Conservation (phyloP, 2,888 invertebrate genomes). For the Nomada ruficornis region DNA sequence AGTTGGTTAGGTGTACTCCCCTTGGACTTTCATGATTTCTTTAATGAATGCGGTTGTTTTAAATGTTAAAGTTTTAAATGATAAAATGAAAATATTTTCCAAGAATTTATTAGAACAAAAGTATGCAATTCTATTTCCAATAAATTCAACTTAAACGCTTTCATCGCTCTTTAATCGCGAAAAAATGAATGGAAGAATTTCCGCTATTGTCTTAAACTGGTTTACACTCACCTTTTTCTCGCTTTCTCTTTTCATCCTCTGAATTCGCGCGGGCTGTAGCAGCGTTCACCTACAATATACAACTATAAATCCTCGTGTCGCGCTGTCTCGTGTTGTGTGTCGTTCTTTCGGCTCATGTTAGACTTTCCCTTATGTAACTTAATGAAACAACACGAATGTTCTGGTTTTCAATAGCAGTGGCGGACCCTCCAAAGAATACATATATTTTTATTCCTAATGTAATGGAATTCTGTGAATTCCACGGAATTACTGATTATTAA, state of each 20-base stretch:
- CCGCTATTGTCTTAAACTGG: slow-evolving; percentile 48
- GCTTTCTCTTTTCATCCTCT: slow-evolving; percentile 53
- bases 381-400: slow-evolving; percentile 26
- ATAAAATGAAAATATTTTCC: no score
- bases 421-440: slow-evolving; percentile 8
- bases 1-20: no score
- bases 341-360: slow-evolving; percentile 2
- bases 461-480: slow-evolving; percentile 14
- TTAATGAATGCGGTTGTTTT: no score
- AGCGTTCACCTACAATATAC: slow-evolving; percentile 34
- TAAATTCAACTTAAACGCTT: background rate
- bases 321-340: slow-evolving; percentile 7
- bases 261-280: slow-evolving; percentile 24
- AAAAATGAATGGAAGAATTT: slow-evolving; percentile 52
- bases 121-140: no score
- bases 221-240: slow-evolving; percentile 44
- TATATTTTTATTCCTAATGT: slow-evolving; percentile 18
- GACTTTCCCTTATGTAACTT: slow-evolving; percentile 35
- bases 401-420: slow-evolving; percentile 14
- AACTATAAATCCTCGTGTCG: slow-evolving; percentile 38
- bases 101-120: no score
- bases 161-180: slow-evolving; percentile 9
- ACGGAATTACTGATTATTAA: background rate
- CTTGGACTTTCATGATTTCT: no score
- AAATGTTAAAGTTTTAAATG: no score